Conservation (phyloP, 2,888 invertebrate genomes). For the Ormyrus labotus region DNA sequence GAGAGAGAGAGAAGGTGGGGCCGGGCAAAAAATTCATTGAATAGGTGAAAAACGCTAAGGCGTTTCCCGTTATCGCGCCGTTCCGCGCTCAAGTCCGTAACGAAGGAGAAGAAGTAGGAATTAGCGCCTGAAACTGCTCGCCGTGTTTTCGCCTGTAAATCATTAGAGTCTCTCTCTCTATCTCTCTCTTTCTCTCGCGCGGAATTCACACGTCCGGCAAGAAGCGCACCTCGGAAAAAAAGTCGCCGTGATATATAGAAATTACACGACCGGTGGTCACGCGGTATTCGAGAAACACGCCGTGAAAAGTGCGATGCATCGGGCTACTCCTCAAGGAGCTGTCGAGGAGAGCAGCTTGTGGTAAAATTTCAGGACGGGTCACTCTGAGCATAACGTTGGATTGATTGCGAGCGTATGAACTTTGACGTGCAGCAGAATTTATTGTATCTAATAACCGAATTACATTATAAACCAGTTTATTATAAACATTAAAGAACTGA, state of each 20-base stretch:
- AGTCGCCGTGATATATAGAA: constrained; percentile 12
- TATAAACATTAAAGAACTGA: too few species aligned
- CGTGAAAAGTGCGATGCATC: too few species aligned
- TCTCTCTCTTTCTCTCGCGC: neutral
- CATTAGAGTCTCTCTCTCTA: constrained; percentile 5
- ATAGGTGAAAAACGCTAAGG: constrained; percentile 39
- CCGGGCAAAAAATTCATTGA: constrained; percentile 40
- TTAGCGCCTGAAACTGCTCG: constrained; percentile 35
- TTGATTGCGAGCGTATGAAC: too few species aligned
- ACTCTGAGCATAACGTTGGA: rapidly evolving
- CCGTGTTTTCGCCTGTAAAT: constrained; percentile 29
- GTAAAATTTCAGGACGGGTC: too few species aligned
- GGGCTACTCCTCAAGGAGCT: too few species aligned
- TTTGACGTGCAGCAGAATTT: too few species aligned
- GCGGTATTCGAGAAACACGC: neutral
- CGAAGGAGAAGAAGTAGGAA: constrained; percentile 30
- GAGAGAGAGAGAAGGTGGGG: neutral
- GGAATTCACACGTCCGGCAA: constrained; percentile 1
- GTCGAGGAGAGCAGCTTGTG: too few species aligned
- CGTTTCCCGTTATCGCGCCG: constrained; percentile 38
- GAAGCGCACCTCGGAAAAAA: constrained; percentile 3
- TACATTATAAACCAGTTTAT: too few species aligned
- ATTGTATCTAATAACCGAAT: too few species aligned
- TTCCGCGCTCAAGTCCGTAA: neutral
- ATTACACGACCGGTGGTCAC: constrained; percentile 18